Base-by-base conservation (phyloP, 2,113 vertebrate species). In the Crotophaga sulcirostris region DNA sequence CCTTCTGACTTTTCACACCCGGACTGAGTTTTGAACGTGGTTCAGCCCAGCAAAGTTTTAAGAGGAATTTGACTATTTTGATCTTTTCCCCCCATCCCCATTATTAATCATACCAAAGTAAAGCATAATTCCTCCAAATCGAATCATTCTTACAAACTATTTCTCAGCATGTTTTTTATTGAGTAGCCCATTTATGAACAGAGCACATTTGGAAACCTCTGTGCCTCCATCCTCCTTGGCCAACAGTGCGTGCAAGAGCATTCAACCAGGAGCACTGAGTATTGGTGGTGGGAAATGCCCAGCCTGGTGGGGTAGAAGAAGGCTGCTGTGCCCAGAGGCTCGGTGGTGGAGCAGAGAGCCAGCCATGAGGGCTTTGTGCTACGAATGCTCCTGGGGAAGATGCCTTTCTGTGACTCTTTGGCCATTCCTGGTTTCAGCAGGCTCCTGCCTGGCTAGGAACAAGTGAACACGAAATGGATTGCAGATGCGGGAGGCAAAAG, bases 401-500 rank as follows among this genome's bases (percentile, higher is more conserved):
- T 1, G 3, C 28, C 23, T 34, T 78, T 20, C 69, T 36, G 13
- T 10, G 6, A 38, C 56, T 59, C 63, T 67, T n/a, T 23, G 34
- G 64, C 20, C 16, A 31, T 5, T 78, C n/a, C 74, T 36, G n/a
- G 34, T 64, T 79, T 40, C 12, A 40, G 69, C 1, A 3, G 36
- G 58, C 52, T 87, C 38, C 13, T 68, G 40, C 77, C 73, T 1
- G 3, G 34, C 47, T 85, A 42, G 36, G 1, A 9, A 69, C 11
- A 69, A 54, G 11, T 2, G 3, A 75, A 76, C 0, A 3, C 2
- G 7, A 84, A 94, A 84, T 6, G 13, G 55, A 70, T 58, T 0
- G 6, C 1, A 4, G 34, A 63, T 0, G 0, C 4, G 5, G 16
- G 25, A 6, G 8, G 20, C 7, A 18, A 29, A 16, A 2, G 23